Base-by-base conservation (phyloP, 1,140 invertebrate species). In the Colletes latitarsis region DNA sequence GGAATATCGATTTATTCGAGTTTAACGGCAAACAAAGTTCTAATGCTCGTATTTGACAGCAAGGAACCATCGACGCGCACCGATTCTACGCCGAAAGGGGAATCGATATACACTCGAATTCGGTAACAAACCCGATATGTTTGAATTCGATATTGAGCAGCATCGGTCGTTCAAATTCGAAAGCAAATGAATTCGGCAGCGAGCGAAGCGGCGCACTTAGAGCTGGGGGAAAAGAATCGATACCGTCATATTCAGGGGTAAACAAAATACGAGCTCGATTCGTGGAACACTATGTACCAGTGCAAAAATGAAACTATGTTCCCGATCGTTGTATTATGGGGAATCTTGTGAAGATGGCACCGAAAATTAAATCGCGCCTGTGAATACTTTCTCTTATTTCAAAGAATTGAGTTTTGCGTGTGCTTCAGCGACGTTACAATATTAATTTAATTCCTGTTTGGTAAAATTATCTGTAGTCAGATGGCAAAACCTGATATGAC, bases 1-100 rank as follows among this genome's bases (percentile, higher is more conserved):
- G 41, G 68, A 71, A 71, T 78, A 78, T 78, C 57, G 76, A 78
- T 71, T 78, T 14, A 60, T 53, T 78, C 68, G n/a, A 78, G 76
- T 78, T 72, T 60, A 53, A 78, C 21, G 76, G 58, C 58, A 78
- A 78, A 78, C 76, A 78, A 39, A 52, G 52, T 63, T 55, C 68
- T 70, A 63, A 43, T 43, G 76, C 39, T 60, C 30, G 67, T 41
- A 62, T 19, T 49, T 30, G 21, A 49, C 30, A 46, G 43, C 49
- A 19, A 49, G 49, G 66, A 67, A 67, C 21, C 53, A 43, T 30
- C 41, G 52, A 9, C 43, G 53, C 53, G 73, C 67, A 70, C 1
- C 21, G 30, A 2, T 30, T 30, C 6, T 0, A 4, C 17, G 15
- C 14, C 62, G 43, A 10, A 4, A 15, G 41, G 17, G 14, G 14